Evolutionary conservation across 1,140 invertebrate genomes (phyloP).

Genomic region (Zaprionus tsacasi): DNA sequence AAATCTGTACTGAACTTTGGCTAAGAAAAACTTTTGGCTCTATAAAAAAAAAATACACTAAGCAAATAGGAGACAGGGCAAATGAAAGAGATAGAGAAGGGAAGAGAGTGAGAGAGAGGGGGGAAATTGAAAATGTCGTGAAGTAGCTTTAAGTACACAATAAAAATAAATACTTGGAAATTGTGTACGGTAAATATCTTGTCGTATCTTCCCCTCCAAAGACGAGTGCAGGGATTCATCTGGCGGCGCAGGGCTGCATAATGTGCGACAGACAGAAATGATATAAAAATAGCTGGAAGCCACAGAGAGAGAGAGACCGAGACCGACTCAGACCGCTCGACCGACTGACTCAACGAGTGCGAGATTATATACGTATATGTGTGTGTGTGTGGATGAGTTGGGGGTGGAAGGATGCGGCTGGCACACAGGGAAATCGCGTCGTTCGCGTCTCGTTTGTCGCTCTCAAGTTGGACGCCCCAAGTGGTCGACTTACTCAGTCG

Average conservation of each 20-base stretch:
- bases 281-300: conserved; percentile 80
- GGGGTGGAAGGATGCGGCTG: conserved; percentile 5
- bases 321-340: background rate
- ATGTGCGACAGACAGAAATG: conserved; percentile 60
- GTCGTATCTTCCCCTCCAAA: background rate
- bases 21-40: conserved; percentile 17
- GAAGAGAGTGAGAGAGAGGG: background rate
- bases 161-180: conserved; percentile 46
- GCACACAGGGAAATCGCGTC: conserved; percentile 23
- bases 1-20: conserved; percentile 23
- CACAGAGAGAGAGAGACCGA: conserved; percentile 10
- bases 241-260: conserved; percentile 16
- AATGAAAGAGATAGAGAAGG: background rate
- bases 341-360: conserved; percentile 8
- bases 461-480: conserved; percentile 46
- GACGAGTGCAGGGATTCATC: conserved; percentile 2
- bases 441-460: conserved; percentile 29
- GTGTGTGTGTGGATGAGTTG: background rate
- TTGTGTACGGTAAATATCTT: conserved; percentile 26
- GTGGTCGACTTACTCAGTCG: conserved; percentile 37
- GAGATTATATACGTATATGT: conserved; percentile 3
- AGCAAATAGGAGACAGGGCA: background rate
- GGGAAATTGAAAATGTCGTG: conserved; percentile 45
- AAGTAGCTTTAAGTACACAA: conserved; percentile 49
- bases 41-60: conserved; percentile 24